phyloP scores from a whole-genome alignment of 2,113 vertebrate species.

The Manacus vitellinus region DNA sequence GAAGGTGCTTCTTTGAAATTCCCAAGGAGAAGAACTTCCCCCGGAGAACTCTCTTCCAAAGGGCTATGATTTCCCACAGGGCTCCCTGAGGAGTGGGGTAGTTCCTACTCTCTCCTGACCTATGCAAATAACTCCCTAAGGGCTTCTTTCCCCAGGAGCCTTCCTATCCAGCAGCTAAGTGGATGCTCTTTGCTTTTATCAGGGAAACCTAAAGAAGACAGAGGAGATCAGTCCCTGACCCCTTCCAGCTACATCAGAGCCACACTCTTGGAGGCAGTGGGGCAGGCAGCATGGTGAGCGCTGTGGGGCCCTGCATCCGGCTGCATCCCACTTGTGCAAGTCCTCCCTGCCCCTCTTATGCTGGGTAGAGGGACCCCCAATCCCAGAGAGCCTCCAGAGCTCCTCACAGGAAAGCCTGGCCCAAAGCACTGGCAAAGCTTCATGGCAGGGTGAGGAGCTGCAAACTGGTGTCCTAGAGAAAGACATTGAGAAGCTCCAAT shows the following conservation, averaged over 20 bases:
- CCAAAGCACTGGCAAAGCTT: background rate
- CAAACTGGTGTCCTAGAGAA: background rate
- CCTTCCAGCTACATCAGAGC: background rate
- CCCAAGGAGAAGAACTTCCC: background rate
- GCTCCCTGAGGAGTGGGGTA: rapidly evolving
- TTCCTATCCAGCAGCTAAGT: background rate
- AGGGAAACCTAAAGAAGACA: background rate
- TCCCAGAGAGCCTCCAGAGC: background rate
- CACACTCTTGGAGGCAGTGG: background rate
- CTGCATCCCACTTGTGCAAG: background rate
- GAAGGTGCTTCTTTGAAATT: background rate
- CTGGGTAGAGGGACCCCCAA: background rate
- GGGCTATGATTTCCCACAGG: background rate
- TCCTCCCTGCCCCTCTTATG: background rate
- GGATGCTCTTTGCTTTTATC: background rate
- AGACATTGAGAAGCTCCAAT: background rate
- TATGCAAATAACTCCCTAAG: background rate
- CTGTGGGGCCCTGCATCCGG: background rate
- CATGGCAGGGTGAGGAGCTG: background rate
- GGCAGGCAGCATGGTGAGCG: rapidly evolving
- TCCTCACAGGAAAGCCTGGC: background rate
- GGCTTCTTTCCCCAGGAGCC: background rate
- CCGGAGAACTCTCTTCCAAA: background rate
- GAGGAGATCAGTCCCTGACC: background rate
- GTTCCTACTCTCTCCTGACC: background rate